Base-by-base conservation (phyloP, 2,797 vertebrate genomes). In the Falco concolor region DNA sequence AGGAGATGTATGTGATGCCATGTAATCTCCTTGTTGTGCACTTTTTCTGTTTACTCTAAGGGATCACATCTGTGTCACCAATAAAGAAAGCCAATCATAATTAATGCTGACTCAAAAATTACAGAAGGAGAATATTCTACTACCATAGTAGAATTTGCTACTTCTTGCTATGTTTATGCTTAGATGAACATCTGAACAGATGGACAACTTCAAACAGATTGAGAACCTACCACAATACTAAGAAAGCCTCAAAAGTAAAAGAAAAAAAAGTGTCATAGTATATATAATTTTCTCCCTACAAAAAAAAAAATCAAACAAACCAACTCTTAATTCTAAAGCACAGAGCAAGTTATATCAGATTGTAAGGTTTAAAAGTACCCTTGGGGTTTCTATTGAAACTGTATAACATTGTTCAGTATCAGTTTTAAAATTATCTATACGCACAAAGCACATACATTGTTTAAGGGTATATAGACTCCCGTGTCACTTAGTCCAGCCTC, bases 401-500 rank as follows among this genome's bases (percentile, higher is more conserved):
- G 40, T 32, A 4, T 22, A 73, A 87, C 74, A 70, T 85, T 27
- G 40, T 50, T 74, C 78, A 87, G 12, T 32, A 94, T 42, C 47
- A 70, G 70, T 19, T 70, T 84, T 80, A 47, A 80, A 80, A 6
- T 90, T 59, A 96, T 93, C 60, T 86, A 84, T 82, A 73, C 32
- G 24, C 54, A 60, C 69, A 93, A 86, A 91, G 63, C 30, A 67
- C 7, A 47, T 22, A 76, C 21, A 25, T 34, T 79, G 17, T 81
- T 84, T 88, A 90, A 93, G 90, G 86, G 95, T 89, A 70, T 68
- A 92, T 57, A 70, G 78, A 83, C 77, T 88, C 83, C 36, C 13
- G 49, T 80, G 74, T 90, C 84, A 90, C 49, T 10, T 11, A 49
- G 76, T 82, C 80, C 77, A 79, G 67, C 49, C 28, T 67, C 70